Conservation (phyloP, 37 sponge, comb jelly and placozoan species). For the Chondrosia reniformis region DNA sequence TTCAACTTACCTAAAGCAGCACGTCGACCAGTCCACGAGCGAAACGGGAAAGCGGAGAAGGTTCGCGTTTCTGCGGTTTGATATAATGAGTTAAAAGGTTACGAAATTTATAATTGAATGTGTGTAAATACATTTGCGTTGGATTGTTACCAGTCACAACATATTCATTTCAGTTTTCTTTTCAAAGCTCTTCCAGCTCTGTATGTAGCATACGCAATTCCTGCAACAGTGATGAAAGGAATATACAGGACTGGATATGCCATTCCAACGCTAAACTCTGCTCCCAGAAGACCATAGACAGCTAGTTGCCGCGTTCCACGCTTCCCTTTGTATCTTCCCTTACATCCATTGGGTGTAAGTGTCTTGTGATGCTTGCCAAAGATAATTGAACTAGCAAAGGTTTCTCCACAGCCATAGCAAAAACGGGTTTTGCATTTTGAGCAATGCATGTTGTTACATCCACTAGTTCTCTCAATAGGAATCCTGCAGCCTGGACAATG, state of each 20-base stretch:
- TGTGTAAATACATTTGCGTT: too few species aligned
- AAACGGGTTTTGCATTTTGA: conserved; percentile 57
- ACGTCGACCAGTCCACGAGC: too few species aligned
- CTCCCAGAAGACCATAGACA: conserved; percentile 44
- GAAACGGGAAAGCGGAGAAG: too few species aligned
- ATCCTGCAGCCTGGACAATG: conserved; percentile 70
- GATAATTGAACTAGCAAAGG: conserved; percentile 8
- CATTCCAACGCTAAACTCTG: conserved; percentile 30
- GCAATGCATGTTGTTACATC: conserved; percentile 84
- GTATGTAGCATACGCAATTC: conserved; percentile 17
- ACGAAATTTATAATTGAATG: too few species aligned
- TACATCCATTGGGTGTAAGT: conserved; percentile 59
- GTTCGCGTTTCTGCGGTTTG: too few species aligned
- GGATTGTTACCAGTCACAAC: too few species aligned
- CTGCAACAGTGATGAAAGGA: conserved; percentile 39
- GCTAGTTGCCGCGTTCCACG: conserved; percentile 30
- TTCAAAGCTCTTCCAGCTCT: neutral
- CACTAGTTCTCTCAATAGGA: conserved; percentile 65
- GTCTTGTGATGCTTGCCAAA: conserved; percentile 53
- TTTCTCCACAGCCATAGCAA: conserved; percentile 81
- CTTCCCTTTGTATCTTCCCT: conserved; percentile 33
- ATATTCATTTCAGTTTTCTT: neutral
- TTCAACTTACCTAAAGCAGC: too few species aligned
- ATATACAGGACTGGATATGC: conserved; percentile 55
- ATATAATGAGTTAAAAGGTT: too few species aligned